Evolutionary conservation across 2,797 vertebrate genomes (phyloP).

Genomic region (Sebastes matsubarae): DNA sequence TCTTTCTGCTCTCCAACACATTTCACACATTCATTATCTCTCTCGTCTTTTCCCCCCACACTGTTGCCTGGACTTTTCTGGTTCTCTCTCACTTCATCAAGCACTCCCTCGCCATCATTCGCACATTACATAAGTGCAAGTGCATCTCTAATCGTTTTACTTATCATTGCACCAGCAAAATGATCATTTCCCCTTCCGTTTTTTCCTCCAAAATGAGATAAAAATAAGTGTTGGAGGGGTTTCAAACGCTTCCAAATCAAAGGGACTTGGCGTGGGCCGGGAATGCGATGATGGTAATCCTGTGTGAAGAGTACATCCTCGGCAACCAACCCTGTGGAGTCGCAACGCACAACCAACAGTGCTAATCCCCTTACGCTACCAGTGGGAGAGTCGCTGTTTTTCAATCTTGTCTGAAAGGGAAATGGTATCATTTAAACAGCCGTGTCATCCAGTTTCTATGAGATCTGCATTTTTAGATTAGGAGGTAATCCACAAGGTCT

Average conservation of each 20-base stretch:
- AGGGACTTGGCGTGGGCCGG: slow-evolving; percentile 52
- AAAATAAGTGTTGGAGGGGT: slow-evolving; percentile 34
- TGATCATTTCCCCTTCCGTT: neutral
- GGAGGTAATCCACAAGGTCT: neutral
- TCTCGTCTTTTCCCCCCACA: neutral
- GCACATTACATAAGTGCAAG: neutral
- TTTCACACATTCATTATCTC: neutral
- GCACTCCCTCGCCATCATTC: neutral
- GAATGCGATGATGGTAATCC: slow-evolving; percentile 59
- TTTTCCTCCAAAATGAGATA: slow-evolving; percentile 8
- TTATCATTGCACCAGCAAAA: slow-evolving; percentile 33
- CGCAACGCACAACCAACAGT: slow-evolving; percentile 14
- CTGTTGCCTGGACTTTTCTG: neutral
- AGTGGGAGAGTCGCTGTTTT: neutral
- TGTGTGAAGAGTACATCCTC: slow-evolving; percentile 59
- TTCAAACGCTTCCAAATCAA: slow-evolving; percentile 61
- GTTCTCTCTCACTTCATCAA: neutral
- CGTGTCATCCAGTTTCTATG: neutral
- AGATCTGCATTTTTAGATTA: slow-evolving; percentile 18
- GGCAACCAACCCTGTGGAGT: slow-evolving; percentile 29
- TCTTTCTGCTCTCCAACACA: neutral
- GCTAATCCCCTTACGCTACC: slow-evolving; percentile 35
- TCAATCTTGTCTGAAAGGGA: slow-evolving; percentile 4
- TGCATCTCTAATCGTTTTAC: slow-evolving; percentile 23
- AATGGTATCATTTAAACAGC: slow-evolving; percentile 8